These are phyloP conservation scores for Zaprionus taronus DNA, from an alignment of 1,140 invertebrate species.

Conservation along the genomic window DNA sequence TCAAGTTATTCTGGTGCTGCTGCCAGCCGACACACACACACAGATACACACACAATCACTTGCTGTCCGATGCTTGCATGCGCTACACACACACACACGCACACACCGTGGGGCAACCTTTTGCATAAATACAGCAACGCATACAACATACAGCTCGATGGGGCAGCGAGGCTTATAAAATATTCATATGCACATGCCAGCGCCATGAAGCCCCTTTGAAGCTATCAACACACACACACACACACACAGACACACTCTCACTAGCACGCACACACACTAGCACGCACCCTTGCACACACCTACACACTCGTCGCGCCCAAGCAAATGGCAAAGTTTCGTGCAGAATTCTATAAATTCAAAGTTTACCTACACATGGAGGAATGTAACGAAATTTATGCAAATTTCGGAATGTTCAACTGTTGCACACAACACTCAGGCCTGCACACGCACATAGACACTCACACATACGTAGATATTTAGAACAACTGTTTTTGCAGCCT, in stretches of 20 bases:
- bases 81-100: constrained; percentile 16
- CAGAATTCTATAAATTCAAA: constrained; percentile 77
- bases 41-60: constrained; percentile 5
- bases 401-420: constrained; percentile 78
- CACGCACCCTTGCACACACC: not conserved
- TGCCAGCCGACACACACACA: constrained; percentile 24
- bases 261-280: not conserved
- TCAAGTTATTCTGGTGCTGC: constrained; percentile 30
- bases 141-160: constrained; percentile 15
- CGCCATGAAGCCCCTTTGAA: constrained; percentile 60
- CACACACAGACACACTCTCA: constrained; percentile 26
- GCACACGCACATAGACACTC: constrained; percentile 10
- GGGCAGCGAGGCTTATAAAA: constrained; percentile 71
- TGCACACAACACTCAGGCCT: constrained; percentile 53
- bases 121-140: constrained; percentile 55
- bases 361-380: constrained; percentile 39
- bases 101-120: constrained; percentile 25
- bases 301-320: constrained; percentile 14
- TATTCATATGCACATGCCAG: constrained; percentile 75
- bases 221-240: constrained; percentile 39
- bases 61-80: constrained; percentile 47
- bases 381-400: constrained; percentile 71
- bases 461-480: constrained; percentile 7
- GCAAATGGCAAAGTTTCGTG: constrained; percentile 74
- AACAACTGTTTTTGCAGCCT: constrained; percentile 29